phyloP scores from a whole-genome alignment of 2,113 vertebrate species.

The Oncorhynchus kisutch region DNA sequence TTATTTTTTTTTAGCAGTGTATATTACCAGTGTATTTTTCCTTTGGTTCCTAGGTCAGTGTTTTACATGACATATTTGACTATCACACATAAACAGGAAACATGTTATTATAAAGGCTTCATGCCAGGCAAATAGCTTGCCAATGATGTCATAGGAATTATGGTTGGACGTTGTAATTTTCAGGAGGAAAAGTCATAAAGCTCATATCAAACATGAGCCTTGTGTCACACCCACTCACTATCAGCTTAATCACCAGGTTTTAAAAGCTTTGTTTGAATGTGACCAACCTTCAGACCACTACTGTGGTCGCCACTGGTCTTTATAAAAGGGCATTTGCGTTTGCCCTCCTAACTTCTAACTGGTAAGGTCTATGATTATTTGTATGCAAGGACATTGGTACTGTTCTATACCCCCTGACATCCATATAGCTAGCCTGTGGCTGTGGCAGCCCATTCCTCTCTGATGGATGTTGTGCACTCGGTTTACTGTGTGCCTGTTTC shows the following conservation, averaged over 20 bases:
- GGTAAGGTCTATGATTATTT: too few relatives aligned
- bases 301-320: background rate
- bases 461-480: background rate
- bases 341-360: background rate
- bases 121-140: conserved; percentile 29
- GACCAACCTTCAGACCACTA: background rate
- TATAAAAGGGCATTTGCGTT: background rate
- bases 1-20: too few relatives aligned
- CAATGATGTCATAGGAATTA: conserved; percentile 31
- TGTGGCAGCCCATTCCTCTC: background rate
- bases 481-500: background rate
- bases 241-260: background rate
- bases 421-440: background rate
- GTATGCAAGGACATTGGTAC: background rate
- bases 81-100: background rate
- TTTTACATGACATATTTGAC: conserved; percentile 9
- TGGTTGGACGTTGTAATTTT: background rate
- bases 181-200: conserved; percentile 27
- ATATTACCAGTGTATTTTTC: conserved; percentile 18
- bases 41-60: background rate
- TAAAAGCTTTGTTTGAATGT: background rate
- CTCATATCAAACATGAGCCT: conserved; percentile 16
- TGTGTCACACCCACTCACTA: background rate
- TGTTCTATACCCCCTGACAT: background rate
- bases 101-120: conserved; percentile 2